Evolutionary conservation across 2,888 invertebrate species (phyloP).

Genomic region (Microchrysa polita): DNA sequence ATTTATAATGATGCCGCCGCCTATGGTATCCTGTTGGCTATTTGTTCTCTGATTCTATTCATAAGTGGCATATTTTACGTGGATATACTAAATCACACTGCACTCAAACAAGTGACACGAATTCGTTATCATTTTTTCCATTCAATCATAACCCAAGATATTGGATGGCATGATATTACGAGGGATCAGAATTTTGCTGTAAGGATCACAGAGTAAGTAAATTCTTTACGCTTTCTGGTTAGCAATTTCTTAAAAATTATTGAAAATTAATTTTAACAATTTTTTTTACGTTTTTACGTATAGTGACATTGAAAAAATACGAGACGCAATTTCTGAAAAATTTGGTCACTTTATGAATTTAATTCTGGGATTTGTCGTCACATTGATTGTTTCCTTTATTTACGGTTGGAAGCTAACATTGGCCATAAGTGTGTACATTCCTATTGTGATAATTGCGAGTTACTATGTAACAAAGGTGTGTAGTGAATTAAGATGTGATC

Average conservation of each 20-base stretch:
- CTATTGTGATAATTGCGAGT: constrained; percentile 78
- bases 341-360: constrained; percentile 77
- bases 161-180: constrained; percentile 78
- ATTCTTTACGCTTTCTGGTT: too few relatives aligned
- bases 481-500: too few relatives aligned
- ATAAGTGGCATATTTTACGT: constrained; percentile 73
- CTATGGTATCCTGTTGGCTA: constrained; percentile 72
- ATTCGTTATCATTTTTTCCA: constrained; percentile 71
- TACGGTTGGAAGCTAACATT: constrained; percentile 89
- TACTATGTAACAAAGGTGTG: constrained; percentile 78
- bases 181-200: constrained; percentile 78
- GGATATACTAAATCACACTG: constrained; percentile 73
- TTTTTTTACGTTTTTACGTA: constrained; percentile 50
- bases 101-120: constrained; percentile 71
- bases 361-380: constrained; percentile 65
- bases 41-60: constrained; percentile 70
- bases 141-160: constrained; percentile 76
- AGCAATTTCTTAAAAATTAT: too few relatives aligned
- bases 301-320: constrained; percentile 81
- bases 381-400: constrained; percentile 76
- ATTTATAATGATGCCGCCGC: constrained; percentile 73
- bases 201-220: constrained; percentile 76
- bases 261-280: constrained; percentile 11
- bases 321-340: constrained; percentile 88
- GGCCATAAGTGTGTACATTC: constrained; percentile 81